Percentiles rank a stretch among this genome's conserved stretches.
phyloP scores from a whole-genome alignment of 2,113 vertebrate species.

The Semnornis frantzii region DNA sequence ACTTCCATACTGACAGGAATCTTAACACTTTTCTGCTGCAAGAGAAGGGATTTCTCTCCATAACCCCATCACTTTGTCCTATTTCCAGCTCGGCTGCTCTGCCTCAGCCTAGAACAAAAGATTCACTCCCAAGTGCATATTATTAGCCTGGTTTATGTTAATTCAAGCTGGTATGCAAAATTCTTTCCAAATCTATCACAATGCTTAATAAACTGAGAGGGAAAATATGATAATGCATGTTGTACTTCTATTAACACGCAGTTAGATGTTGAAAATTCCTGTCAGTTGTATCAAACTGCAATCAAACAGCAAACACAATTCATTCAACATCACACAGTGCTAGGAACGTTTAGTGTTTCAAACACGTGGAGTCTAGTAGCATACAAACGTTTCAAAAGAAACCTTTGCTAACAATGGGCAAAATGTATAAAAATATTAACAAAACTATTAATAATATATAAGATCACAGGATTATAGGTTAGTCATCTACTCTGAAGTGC shows the following conservation, averaged over 20 bases:
- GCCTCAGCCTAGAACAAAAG: slow-evolving; percentile 6
- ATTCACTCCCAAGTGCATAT: background rate
- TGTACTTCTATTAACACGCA: slow-evolving; percentile 2
- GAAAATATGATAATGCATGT: background rate
- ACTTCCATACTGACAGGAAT: background rate
- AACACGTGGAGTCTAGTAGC: background rate
- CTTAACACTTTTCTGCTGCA: background rate
- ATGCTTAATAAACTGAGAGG: background rate
- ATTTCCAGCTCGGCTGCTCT: background rate
- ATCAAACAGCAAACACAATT: background rate
- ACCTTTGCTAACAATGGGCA: background rate
- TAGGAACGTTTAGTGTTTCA: background rate
- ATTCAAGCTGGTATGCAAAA: slow-evolving; percentile 19
- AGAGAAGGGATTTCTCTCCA: slow-evolving; percentile 16
- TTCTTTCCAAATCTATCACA: background rate
- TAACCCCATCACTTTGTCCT: background rate
- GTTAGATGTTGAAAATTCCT: background rate
- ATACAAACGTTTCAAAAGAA: background rate
- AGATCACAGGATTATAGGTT: background rate
- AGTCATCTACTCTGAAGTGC: background rate
- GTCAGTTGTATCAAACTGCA: background rate
- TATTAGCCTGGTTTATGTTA: slow-evolving; percentile 34
- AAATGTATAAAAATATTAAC: background rate
- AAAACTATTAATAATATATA: background rate
- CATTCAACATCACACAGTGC: background rate